Evolutionary conservation across 2,888 invertebrate genomes (phyloP).

Genomic region (Thecophora atra): DNA sequence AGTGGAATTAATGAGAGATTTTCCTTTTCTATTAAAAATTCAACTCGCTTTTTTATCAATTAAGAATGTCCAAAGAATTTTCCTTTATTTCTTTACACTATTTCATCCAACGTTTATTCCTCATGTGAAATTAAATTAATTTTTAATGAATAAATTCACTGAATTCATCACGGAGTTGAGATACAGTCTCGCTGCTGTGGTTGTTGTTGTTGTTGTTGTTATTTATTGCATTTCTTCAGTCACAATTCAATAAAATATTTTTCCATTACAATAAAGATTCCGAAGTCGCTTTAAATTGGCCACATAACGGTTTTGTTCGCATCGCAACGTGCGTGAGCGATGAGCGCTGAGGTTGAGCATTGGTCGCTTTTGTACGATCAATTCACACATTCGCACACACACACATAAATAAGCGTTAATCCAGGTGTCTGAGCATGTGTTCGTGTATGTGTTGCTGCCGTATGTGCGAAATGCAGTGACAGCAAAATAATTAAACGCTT

Average conservation of each 20-base stretch:
- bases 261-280: neutral
- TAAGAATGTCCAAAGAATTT: neutral
- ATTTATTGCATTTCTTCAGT: neutral
- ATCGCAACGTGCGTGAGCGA: too few species aligned
- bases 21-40: too few species aligned
- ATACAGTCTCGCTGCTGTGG: neutral
- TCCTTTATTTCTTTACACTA: too few species aligned
- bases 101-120: too few species aligned
- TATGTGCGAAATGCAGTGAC: slow-evolving; percentile 31
- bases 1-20: too few species aligned
- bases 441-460: slow-evolving; percentile 11
- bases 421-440: slow-evolving; percentile 17
- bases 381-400: neutral
- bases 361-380: too few species aligned
- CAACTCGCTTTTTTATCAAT: too few species aligned
- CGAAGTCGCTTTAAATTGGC: too few species aligned
- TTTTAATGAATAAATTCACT: slow-evolving; percentile 21
- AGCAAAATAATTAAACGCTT: slow-evolving; percentile 32
- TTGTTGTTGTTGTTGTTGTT: too few species aligned
- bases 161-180: slow-evolving; percentile 6
- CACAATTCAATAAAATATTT: slow-evolving; percentile 17
- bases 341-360: too few species aligned
- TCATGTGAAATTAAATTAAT: slow-evolving; percentile 18
- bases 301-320: too few species aligned
- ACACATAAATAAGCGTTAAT: slow-evolving; percentile 1